A percentile compares a stretch with the other conserved stretches of the same genome.
Conservation (phyloP, 1,140 invertebrate genomes). For the Druon quercuslanigerum region DNA sequence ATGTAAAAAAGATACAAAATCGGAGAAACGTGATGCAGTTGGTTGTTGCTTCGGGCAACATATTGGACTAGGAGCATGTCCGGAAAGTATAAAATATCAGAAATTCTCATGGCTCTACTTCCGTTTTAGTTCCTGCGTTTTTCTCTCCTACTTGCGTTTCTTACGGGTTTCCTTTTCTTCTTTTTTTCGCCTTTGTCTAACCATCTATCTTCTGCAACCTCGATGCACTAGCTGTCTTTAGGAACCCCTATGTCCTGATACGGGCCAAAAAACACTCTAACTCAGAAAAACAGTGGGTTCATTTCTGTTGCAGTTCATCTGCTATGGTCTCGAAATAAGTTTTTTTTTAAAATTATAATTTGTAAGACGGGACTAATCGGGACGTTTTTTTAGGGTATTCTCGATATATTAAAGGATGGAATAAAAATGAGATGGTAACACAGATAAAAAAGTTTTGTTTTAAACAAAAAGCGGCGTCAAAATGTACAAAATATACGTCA, state of each 20-base stretch:
- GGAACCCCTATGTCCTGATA: constrained; percentile 9
- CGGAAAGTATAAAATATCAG: constrained; percentile 54
- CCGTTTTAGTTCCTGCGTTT: constrained; percentile 1
- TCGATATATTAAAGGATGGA: too few relatives aligned
- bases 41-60: constrained; percentile 52
- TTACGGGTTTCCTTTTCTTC: not conserved
- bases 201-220: constrained; percentile 17
- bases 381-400: too few relatives aligned
- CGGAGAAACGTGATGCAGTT: constrained; percentile 52
- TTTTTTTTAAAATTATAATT: too few relatives aligned
- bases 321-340: too few relatives aligned
- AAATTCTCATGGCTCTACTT: constrained; percentile 8
- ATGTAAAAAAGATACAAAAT: constrained; percentile 53
- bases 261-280: not conserved
- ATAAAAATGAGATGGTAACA: too few relatives aligned
- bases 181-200: constrained; percentile 7
- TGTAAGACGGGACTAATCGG: too few relatives aligned
- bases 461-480: too few relatives aligned
- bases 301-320: too few relatives aligned
- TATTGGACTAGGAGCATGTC: constrained; percentile 54
- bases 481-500: too few relatives aligned
- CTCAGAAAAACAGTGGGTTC: too few relatives aligned
- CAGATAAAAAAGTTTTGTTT: too few relatives aligned
- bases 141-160: constrained; percentile 3
- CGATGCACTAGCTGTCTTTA: constrained; percentile 15